phyloP scores from a whole-genome alignment of 2,797 vertebrate species.

The Picus viridis region DNA sequence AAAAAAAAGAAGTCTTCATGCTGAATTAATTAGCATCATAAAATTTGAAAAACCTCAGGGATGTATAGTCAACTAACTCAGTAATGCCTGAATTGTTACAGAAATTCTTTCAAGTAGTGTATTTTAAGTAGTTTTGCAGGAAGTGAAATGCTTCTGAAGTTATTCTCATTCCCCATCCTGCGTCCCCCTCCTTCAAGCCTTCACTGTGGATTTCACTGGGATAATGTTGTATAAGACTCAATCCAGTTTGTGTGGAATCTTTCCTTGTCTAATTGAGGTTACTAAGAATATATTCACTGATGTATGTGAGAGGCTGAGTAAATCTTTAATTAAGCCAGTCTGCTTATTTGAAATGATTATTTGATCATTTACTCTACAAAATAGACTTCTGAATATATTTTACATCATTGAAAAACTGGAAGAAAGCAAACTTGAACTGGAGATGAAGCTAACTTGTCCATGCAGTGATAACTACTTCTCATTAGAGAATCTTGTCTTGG shows the following conservation, averaged over 20 bases:
- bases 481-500: neutral
- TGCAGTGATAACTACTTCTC: neutral
- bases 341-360: neutral
- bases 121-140: neutral
- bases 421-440: neutral
- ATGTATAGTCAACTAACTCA: neutral
- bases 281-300: neutral
- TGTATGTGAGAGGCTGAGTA: neutral
- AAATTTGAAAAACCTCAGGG: neutral
- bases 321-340: neutral
- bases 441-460: neutral
- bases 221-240: neutral
- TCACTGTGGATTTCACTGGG: neutral
- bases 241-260: neutral
- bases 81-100: neutral
- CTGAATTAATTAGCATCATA: neutral
- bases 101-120: neutral
- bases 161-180: too few relatives aligned
- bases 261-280: neutral
- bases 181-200: neutral
- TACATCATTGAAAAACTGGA: neutral
- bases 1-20: neutral
- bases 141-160: neutral
- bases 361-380: neutral
- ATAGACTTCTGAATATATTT: neutral